phyloP scores from a whole-genome alignment of 2,113 vertebrate species.

The Oenanthe melanoleuca region DNA sequence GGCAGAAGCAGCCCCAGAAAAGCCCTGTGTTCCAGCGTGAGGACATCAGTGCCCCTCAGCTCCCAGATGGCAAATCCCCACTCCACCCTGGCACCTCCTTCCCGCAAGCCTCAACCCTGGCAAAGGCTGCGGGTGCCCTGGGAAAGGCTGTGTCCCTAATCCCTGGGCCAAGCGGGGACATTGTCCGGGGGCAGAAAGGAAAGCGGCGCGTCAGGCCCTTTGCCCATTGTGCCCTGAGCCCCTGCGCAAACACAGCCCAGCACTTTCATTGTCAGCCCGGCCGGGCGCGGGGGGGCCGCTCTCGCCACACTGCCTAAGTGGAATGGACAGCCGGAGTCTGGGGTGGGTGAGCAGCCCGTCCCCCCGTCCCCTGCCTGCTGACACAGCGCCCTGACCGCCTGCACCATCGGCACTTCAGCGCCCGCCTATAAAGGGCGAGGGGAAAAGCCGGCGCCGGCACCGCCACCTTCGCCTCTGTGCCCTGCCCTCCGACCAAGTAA shows the following conservation, averaged over 20 bases:
- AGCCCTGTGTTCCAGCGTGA: not conserved
- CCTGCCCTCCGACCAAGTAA: slow-evolving; percentile 61
- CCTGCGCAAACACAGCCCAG: slow-evolving; percentile 57
- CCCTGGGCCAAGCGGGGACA: slow-evolving; percentile 38
- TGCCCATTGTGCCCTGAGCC: slow-evolving; percentile 47
- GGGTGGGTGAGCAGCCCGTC: not conserved
- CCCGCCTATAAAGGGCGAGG: slow-evolving; percentile 69
- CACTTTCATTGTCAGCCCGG: slow-evolving; percentile 61
- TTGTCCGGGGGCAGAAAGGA: slow-evolving; percentile 66
- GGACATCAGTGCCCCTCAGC: not conserved
- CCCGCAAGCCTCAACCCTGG: not conserved
- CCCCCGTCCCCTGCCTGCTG: slow-evolving; percentile 33
- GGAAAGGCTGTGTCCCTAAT: slow-evolving; percentile 63
- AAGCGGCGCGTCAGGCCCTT: slow-evolving; percentile 66
- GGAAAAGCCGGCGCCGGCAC: slow-evolving; percentile 13
- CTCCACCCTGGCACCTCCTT: slow-evolving; percentile 14
- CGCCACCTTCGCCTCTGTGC: slow-evolving; percentile 36
- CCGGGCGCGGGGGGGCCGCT: slow-evolving; percentile 8
- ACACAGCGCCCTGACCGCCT: slow-evolving; percentile 55
- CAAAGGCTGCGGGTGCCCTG: slow-evolving; percentile 40
- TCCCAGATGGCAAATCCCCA: not conserved
- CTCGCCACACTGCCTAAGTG: slow-evolving; percentile 60
- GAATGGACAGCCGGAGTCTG: slow-evolving; percentile 49
- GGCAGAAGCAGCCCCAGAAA: not conserved
- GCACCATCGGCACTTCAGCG: slow-evolving; percentile 36